Evolutionary conservation across 2,888 invertebrate species (phyloP), one percentile per base, ranked within the genome.

Genomic region (Habroteleia sp.): DNA sequence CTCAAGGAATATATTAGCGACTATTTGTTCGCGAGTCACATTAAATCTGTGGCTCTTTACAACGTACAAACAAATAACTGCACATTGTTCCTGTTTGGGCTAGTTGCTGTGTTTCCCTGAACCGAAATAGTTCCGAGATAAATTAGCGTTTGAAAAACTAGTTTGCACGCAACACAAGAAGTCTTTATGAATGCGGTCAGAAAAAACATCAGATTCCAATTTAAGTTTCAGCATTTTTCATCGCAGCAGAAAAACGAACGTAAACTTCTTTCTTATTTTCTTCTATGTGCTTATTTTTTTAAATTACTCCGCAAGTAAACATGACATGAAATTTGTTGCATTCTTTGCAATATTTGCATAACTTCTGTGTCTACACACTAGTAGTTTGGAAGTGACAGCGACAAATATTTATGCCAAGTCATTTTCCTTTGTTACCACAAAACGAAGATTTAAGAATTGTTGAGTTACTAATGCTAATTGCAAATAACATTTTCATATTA

Each of bases 31-130:
- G 14, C 39, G 27, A 54, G 62, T 50, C 60, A 35, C 60, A 62
- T 71, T 71, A 62, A 62, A 71, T 71, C 54, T 52, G 58, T 42
- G 10, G 62, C 69, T 27, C 58, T 69, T 42, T 69, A 69, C 60
- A 60, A 27, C 33, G 33, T 33, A n/a, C 50, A 58, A 68, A 56
- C 68, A 58, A 50, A 60, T 69, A 69, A 62, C 60, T 44, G 52
- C 50, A 44, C 46, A 69, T 69, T 69, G 60, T 60, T 62, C 69
- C 35, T 50, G 69, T 52, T 50, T 52, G 44, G 60, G 31, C 27
- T 39, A 31, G 3, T 29, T 11, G 27, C 23, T 20, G 20, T 14
- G 13, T 54, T 54, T 42, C 42, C 23, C 23, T n/a, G 48, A 41
- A 23, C 42, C 17, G 14, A 60, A 69, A 50, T 69, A 69, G 69